phyloP scores from a whole-genome alignment of 2,113 vertebrate species.

The Crypturellus undulatus region DNA sequence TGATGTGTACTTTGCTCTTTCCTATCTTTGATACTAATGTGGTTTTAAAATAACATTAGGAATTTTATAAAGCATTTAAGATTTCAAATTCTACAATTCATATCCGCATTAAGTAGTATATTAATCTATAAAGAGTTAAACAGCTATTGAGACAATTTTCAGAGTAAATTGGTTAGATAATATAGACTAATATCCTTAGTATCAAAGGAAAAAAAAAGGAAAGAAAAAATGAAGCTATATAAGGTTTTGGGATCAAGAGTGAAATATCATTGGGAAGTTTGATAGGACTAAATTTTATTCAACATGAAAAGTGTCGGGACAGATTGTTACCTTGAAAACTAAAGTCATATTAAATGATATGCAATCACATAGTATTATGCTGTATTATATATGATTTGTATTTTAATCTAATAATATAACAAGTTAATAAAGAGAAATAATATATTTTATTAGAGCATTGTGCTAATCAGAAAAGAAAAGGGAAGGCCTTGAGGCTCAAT shows the following conservation, averaged over 20 bases:
- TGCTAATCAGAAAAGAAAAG: background rate
- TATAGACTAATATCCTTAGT: background rate
- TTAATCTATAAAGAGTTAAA: background rate
- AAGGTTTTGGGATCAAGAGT: background rate
- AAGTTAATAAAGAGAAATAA: background rate
- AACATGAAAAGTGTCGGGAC: background rate
- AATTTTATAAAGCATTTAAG: background rate
- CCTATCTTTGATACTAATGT: background rate
- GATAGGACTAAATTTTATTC: background rate
- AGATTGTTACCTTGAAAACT: background rate
- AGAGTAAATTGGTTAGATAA: background rate
- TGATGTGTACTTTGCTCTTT: background rate
- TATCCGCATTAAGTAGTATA: background rate
- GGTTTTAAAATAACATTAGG: background rate
- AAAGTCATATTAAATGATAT: background rate
- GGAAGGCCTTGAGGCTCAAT: background rate
- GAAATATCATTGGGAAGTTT: background rate
- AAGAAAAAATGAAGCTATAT: background rate
- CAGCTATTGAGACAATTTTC: background rate
- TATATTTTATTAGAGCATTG: background rate
- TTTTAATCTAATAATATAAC: background rate
- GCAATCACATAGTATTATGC: background rate
- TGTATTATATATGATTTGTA: background rate
- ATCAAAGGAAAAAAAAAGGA: background rate
- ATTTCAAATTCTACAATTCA: background rate